Base-by-base conservation (phyloP, 2,888 invertebrate genomes). In the Diplazon laetatorius region DNA sequence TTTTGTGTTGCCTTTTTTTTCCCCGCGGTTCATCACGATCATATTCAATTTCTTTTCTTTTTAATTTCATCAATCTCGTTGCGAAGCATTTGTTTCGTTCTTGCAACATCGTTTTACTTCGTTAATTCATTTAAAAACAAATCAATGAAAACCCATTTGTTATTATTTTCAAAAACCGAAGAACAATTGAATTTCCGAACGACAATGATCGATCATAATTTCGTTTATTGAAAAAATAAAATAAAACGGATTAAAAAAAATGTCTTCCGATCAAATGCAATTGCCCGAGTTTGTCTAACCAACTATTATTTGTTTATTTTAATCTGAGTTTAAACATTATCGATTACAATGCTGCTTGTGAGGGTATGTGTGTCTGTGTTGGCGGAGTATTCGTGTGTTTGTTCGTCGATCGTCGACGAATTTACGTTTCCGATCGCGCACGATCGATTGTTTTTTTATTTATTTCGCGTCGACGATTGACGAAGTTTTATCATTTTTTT, bases 251-350 rank as follows among this genome's bases (percentile, higher is more conserved):
- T n/a, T n/a, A n/a, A n/a, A n/a, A n/a, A n/a, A n/a, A n/a, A n/a
- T n/a, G n/a, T n/a, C n/a, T n/a, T 80, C 46, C 55, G 55, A n/a
- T 79, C 42, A 70, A 80, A 62, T 62, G 68, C 55, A 71, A 42
- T 55, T 50, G 62, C 71, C 66, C 72, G 70, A 59, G 25, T 74
- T 72, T 44, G 44, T 55, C 44, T 63, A 72, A 55, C n/a, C 25
- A 42, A 55, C 44, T 78, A 78, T 78, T 78, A 71, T n/a, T 71
- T 78, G 46, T 46, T 74, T 74, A 78, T 59, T 16, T 30, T 74
- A 74, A 74, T 78, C 74, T 55, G 78, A 78, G 52, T 74, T n/a
- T n/a, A n/a, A 71, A 71, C 65, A 39, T 52, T 75, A 75, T 75
- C 46, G 60, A 62, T 55, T 72, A 75, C 75, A 71, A n/a, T 65